Evolutionary conservation across 2,797 vertebrate species (phyloP).

Genomic region (Anguilla marmorata): DNA sequence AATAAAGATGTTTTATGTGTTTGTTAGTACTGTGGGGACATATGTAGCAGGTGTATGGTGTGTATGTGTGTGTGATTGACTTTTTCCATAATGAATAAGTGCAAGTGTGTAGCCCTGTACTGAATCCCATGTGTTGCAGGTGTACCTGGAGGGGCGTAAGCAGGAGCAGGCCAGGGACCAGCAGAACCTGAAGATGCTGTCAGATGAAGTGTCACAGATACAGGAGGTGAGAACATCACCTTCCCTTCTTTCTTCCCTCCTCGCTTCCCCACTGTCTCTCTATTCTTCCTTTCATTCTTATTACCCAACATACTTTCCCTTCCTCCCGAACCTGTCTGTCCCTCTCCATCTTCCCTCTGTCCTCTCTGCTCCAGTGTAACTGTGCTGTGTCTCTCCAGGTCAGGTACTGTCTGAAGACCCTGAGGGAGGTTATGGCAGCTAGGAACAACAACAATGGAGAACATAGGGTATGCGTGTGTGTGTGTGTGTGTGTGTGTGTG

Average conservation of each 20-base stretch:
- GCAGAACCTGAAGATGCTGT: conserved; percentile 82
- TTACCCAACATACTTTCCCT: conserved; percentile 16
- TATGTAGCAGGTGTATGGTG: conserved; percentile 46
- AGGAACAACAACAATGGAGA: conserved; percentile 67
- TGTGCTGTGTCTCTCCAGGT: conserved; percentile 57
- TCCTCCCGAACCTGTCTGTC: neutral
- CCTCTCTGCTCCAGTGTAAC: too few relatives aligned
- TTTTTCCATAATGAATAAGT: neutral
- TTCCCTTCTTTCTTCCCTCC: conserved; percentile 45
- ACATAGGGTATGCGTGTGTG: conserved; percentile 7
- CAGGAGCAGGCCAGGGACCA: conserved; percentile 77
- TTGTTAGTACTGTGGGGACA: neutral
- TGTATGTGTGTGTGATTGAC: neutral
- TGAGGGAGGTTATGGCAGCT: conserved; percentile 77
- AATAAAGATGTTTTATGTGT: neutral
- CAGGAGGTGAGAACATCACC: conserved; percentile 79
- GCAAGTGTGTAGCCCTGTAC: neutral
- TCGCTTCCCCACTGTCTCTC: conserved; percentile 5
- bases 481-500: neutral
- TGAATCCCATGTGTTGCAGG: conserved; percentile 62
- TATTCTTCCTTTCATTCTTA: conserved; percentile 63
- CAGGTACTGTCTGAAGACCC: conserved; percentile 76
- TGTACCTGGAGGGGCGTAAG: conserved; percentile 82
- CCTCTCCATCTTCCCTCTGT: neutral
- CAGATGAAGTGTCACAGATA: conserved; percentile 86